Evolutionary conservation across 2,113 vertebrate species (phyloP), one percentile per base, ranked within the genome.

Genomic region (Mustela nigripes): DNA sequence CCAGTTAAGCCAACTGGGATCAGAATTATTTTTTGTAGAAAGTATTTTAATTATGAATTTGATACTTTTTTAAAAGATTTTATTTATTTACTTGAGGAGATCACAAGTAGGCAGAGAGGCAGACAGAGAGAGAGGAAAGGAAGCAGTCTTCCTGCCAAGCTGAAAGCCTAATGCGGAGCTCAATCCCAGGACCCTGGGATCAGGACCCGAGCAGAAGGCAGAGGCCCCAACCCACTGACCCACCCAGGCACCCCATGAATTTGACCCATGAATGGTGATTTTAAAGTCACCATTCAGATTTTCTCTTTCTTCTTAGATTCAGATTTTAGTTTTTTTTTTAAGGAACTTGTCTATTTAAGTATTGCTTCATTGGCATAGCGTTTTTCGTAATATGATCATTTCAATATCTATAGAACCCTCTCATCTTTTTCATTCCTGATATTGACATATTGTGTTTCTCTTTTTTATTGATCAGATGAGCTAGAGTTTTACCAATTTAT

Each of bases 281-380:
- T 89, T 65, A 67, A 92, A 48, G 58, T 78, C 11, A 1, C 33
- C 69, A 45, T 71, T 97, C 22, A 94, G 81, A 79, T 92, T 89
- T 95, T 91, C n/a, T 91, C 3, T 67, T 93, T 56, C 39, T 87
- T 95, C 24, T 33, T 36, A 50, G 31, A 89, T n/a, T 69, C 22
- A 81, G 33, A 80, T 60, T 87, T 86, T 53, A 26, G 5, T 71
- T 36, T 79, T 78, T 39, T 91, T 91, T 76, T 39, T n/a, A 79
- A 76, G 31, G 36, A 85, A 28, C 1, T 74, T n/a, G 3, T 58
- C 7, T 16, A 85, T 73, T 96, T 80, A 95, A 80, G 4, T 45
- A 92, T 89, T 89, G 80, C 89, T 69, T 92, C 58, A 56, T 74
- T 65, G 53, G 14, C 71, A 73, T 22, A 60, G 71, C 4, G 0